Evolutionary conservation across 2,888 invertebrate species (phyloP).

Genomic region (Panzeria rudis): DNA sequence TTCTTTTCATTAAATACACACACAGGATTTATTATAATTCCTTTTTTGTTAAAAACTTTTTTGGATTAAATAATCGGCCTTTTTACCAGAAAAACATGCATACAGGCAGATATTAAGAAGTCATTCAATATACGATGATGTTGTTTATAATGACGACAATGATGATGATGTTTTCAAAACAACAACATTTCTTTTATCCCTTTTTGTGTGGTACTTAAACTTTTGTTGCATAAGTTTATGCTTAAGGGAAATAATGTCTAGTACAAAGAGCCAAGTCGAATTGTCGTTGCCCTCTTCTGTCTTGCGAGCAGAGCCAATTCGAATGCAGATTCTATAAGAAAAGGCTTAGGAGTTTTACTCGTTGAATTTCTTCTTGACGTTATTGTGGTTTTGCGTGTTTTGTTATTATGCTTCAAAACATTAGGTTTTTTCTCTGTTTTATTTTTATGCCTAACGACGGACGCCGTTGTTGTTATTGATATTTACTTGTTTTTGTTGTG

Average conservation of each 20-base stretch:
- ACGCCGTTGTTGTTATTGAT: constrained; percentile 32
- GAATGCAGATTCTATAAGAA: constrained; percentile 38
- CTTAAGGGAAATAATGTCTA: constrained; percentile 28
- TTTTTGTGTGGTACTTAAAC: constrained; percentile 21
- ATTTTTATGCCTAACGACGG: constrained; percentile 44
- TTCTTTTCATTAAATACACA: constrained; percentile 60
- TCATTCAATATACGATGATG: constrained; percentile 32
- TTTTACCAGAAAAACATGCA: constrained; percentile 48
- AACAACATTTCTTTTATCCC: constrained; percentile 44
- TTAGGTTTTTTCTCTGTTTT: constrained; percentile 43
- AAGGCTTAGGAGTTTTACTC: constrained; percentile 37
- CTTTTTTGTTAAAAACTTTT: constrained; percentile 53
- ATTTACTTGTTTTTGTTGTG: constrained; percentile 46
- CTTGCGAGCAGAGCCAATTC: constrained; percentile 15
- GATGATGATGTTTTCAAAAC: constrained; percentile 38
- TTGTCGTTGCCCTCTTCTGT: constrained; percentile 25
- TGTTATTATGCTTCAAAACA: constrained; percentile 72
- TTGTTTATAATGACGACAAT: constrained; percentile 22
- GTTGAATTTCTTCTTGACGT: constrained; percentile 33
- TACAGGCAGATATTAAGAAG: constrained; percentile 14
- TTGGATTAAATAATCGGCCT: constrained; percentile 47
- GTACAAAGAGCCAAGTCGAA: constrained; percentile 23
- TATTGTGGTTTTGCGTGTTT: constrained; percentile 72
- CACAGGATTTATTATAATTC: constrained; percentile 52
- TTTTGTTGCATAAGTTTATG: constrained; percentile 26